Evolutionary conservation across 2,888 invertebrate species (phyloP).

Genomic region (Folsomia candida): DNA sequence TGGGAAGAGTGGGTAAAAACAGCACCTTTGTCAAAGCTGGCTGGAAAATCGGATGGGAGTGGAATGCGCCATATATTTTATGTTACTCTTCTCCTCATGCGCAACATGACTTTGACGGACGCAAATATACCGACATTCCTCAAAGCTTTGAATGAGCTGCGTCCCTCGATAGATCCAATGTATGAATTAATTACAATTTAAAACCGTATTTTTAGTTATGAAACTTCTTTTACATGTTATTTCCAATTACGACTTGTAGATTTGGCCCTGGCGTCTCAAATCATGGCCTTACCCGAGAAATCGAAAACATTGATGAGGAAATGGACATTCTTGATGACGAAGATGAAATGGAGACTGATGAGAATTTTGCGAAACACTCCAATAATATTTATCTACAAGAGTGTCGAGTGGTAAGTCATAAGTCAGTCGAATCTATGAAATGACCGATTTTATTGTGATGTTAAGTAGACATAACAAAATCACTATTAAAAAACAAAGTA

Average conservation of each 20-base stretch:
- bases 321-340: slow-evolving; percentile 22
- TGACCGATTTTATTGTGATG: neutral
- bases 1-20: slow-evolving; percentile 7
- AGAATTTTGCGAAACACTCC: neutral
- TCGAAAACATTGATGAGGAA: slow-evolving; percentile 14
- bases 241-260: too few relatives aligned
- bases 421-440: too few relatives aligned
- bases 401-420: slow-evolving; percentile 21
- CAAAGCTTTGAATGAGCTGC: neutral
- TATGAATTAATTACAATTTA: neutral
- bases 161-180: slow-evolving; percentile 10
- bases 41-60: neutral
- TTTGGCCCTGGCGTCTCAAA: neutral
- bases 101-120: neutral
- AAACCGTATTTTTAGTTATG: neutral
- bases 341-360: neutral
- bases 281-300: neutral
- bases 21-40: neutral
- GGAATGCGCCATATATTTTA: slow-evolving; percentile 5
- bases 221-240: neutral
- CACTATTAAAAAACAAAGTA: too few relatives aligned
- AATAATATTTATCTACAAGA: slow-evolving; percentile 27
- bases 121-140: neutral
- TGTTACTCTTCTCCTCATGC: neutral
- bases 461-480: too few relatives aligned